Evolutionary conservation across 2,888 invertebrate genomes (phyloP), one percentile per base, ranked within the genome.

Genomic region (Megastigmus dorsalis): DNA sequence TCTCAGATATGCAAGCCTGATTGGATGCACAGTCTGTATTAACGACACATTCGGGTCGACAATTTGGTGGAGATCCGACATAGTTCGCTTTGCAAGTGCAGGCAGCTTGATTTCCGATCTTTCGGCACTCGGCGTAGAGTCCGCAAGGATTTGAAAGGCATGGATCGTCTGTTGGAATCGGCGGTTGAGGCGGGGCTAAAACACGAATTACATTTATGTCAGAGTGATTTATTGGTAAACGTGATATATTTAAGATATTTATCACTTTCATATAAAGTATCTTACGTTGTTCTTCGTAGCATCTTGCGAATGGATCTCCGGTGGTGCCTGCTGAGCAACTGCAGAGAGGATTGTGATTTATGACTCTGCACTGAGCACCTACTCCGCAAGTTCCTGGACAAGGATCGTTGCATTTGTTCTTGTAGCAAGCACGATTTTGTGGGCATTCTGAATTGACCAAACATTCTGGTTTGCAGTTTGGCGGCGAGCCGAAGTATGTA

Each of bases 381-480:
- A 92, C 89, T 65, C 95, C 95, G 83, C 95, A 95, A 26, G 94
- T 93, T 74, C 95, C 95, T 77, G 93, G 92, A 83, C 95, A 95
- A 65, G 95, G 95, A 86, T 96, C 94, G 33, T 90, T 90, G 82
- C 96, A 96, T 87, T 93, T 95, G 86, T 93, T 93, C 83, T 94
- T 94, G 78, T 94, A 92, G 83, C 96, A 96, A 7, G 95, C 95
- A 84, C 92, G 92, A 82, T 93, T 93, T 79, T 93, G 93, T 33
- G 93, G 91, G 87, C 95, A 96, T 84, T 96, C 95, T 3, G 94
- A 91, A 82, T 95, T 95, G 0, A 94, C 93, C 6, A 94, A 91
- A 86, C 96, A 96, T 88, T 95, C 95, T 1, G 95, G 95, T 76
- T 93, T 91, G 84, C 95, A 95, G 82, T 93, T 93, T 4, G 95